Evolutionary conservation across 2,888 invertebrate species (phyloP).

Genomic region (Geotrupes spiniger): DNA sequence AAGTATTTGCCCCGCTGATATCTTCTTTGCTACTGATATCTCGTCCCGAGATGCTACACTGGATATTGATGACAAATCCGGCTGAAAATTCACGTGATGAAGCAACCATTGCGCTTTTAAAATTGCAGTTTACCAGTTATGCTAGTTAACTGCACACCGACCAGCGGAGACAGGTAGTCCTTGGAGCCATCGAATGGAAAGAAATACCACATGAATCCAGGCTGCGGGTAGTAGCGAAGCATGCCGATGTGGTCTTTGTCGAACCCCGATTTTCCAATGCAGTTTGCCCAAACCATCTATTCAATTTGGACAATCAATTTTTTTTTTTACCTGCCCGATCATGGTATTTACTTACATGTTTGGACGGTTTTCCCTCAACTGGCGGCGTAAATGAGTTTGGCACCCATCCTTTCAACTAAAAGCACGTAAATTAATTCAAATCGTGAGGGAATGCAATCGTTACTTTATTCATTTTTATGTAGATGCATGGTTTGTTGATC

Average conservation of each 20-base stretch:
- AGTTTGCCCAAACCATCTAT: constrained; percentile 47
- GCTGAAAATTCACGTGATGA: constrained; percentile 47
- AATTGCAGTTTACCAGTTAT: constrained; percentile 28
- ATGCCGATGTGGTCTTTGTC: constrained; percentile 59
- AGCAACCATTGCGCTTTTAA: background rate
- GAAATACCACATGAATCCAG: constrained; percentile 53
- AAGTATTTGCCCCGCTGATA: constrained; percentile 1
- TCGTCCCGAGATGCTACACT: constrained; percentile 69
- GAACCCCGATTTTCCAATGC: constrained; percentile 56
- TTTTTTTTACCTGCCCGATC: too few relatives aligned
- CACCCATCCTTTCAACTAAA: constrained; percentile 19
- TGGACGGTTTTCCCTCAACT: background rate
- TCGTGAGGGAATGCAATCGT: constrained; percentile 21
- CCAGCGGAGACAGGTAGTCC: constrained; percentile 61
- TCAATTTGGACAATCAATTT: too few relatives aligned
- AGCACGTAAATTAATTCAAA: background rate
- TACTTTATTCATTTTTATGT: constrained; percentile 39
- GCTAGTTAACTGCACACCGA: constrained; percentile 57
- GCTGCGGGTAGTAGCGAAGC: constrained; percentile 54
- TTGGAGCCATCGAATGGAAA: constrained; percentile 62
- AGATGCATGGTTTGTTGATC: constrained; percentile 32
- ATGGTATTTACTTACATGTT: background rate
- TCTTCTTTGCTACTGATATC: constrained; percentile 49
- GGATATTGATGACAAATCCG: constrained; percentile 62
- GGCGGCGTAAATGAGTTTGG: constrained; percentile 9